A percentile compares a stretch with the other conserved stretches of the same genome.
Conservation (phyloP, 2,888 invertebrate genomes). For the Aleiodes testaceus region DNA sequence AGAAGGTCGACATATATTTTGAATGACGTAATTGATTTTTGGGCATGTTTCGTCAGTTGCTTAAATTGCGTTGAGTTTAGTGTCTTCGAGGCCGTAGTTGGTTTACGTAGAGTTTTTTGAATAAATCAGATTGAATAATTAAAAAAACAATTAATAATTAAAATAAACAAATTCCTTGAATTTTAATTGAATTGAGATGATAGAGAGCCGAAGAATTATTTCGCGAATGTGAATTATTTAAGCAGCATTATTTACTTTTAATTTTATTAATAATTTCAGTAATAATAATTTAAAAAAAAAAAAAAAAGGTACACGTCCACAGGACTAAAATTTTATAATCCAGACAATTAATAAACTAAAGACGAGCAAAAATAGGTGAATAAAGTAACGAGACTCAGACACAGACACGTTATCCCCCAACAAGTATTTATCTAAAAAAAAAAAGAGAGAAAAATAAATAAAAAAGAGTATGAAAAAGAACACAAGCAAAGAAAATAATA, state of each 20-base stretch:
- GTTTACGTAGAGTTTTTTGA: constrained; percentile 61
- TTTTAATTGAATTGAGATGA: constrained; percentile 19
- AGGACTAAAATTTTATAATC: constrained; percentile 30
- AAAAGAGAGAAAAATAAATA: constrained; percentile 12
- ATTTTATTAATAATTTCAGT: neutral
- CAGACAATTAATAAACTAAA: constrained; percentile 5
- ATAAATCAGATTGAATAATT: constrained; percentile 22
- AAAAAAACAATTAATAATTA: constrained; percentile 24
- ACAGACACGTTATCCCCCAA: neutral
- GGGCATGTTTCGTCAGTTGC: constrained; percentile 70
- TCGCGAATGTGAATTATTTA: constrained; percentile 39
- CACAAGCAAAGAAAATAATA: constrained; percentile 34
- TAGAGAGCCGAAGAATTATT: constrained; percentile 20
- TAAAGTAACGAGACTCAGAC: constrained; percentile 20
- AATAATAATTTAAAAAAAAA: neutral
- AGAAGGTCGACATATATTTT: constrained; percentile 58
- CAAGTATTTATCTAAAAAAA: neutral
- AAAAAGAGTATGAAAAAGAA: constrained; percentile 23
- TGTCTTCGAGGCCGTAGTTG: constrained; percentile 63
- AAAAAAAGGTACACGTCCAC: constrained; percentile 5
- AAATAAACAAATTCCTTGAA: constrained; percentile 24
- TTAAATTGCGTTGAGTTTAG: constrained; percentile 64
- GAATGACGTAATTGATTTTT: constrained; percentile 71
- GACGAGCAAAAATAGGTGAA: neutral
- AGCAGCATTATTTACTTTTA: constrained; percentile 24